Base-by-base conservation (phyloP, 2,797 vertebrate species). In the Setipinna tenuifilis region DNA sequence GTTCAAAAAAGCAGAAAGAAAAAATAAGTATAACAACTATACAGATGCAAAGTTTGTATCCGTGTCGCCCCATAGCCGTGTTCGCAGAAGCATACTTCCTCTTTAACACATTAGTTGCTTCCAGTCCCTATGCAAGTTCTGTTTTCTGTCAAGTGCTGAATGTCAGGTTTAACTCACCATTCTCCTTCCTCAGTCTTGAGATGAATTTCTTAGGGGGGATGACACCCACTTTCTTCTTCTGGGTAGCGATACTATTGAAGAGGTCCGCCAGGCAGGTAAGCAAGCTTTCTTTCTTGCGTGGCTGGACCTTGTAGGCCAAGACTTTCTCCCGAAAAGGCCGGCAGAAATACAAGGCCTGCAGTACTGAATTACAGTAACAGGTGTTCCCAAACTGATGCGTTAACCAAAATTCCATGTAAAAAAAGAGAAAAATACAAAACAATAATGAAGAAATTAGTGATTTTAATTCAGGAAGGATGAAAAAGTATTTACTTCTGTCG, bases 201-300 rank as follows among this genome's bases (percentile, higher is more conserved):
- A 98, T 97, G 89, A 98, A 98, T 88, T 97, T 98, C 95, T 98
- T 98, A 57, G 97, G 97, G 5, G 97, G 97, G 92, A 98, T 98
- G 93, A 98, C 97, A 2, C 97, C 97, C 65, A 98, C 97, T 90
- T 98, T 98, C 95, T 97, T 98, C 95, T 98, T 98, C 93, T 98
- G 97, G 0, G 97, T 98, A 88, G 97, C 97, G 75, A 98, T 98
- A 93, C 97, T 98, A 95, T 97, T 98, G 93, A 98, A 98, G 88
- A 98, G 95, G 93, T 98, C 97, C 0, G 97, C 94, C 92, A 98
- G 94, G 89, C 97, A 98, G 48, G 97, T 98, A 90, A 98, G 96
- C 87, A 98, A 95, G 80, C 96, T 98, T 93, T 98, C 97, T 92
- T 98, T 98, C 81, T 97, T 95, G 31, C 97, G 95, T 0, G 97